Base-by-base conservation (phyloP, 2,113 vertebrate species). In the Puntigrus tetrazona region DNA sequence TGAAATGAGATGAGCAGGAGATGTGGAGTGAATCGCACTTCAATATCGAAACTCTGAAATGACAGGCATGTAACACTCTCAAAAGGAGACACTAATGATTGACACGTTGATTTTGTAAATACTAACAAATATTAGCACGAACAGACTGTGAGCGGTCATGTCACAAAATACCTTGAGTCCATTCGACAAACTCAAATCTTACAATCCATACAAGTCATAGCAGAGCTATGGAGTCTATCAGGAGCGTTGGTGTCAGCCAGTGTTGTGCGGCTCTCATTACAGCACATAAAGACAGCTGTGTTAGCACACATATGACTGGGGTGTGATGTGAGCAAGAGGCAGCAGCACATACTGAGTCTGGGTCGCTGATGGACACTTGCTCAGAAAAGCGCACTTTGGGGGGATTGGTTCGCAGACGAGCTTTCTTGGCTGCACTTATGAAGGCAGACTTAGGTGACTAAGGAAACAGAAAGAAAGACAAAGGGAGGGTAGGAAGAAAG, bases 361-460 rank as follows among this genome's bases (percentile, higher is more conserved):
- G 96, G 94, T 97, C 94, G 84, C 97, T 97, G 91, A 98, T 93
- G 73, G 96, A 96, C 93, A 99, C 97, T 93, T 98, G 96, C 94
- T 99, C 97, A 65, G 98, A 98, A 94, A 99, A 99, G 91, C 96
- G 96, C 91, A 98, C 97, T 94, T 97, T 98, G 27, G 91, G 96
- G 0, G 97, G 97, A 90, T 99, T 98, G 85, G 96, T 98, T 92
- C 96, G 94, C 75, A 98, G 95, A 88, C 96, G 96, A 65, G 96
- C 97, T 94, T 99, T 99, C 95, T 97, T 99, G 89, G 96, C 96
- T 93, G 96, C 96, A 34, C 97, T 99, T 95, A 99, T 99, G 94
- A 99, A 99, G 93, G 98, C 98, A 86, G 97, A 98, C 92, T 98
- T 99, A 84, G 97, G 97, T 90, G 97, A 98, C 98, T 99, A 91